A percentile compares a stretch with the other conserved stretches of the same genome.
Conservation (phyloP, 2,888 invertebrate species). For the Rhyacophila evoluta region DNA sequence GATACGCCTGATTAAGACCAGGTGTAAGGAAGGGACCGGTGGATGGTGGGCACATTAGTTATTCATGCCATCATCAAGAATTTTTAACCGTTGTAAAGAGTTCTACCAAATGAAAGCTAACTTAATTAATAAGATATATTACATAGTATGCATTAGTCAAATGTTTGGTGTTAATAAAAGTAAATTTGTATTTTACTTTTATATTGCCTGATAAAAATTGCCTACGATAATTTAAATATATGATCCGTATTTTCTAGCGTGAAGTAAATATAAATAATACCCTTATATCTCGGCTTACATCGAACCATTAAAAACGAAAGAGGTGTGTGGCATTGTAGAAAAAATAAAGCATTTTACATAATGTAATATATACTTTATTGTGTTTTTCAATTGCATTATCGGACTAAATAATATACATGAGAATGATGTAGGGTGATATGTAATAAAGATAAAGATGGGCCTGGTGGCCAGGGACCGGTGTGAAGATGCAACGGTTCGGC, state of each 20-base stretch:
- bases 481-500: not conserved
- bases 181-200: too few species aligned
- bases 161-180: too few species aligned
- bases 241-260: not conserved
- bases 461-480: not conserved
- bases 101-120: too few species aligned
- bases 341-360: not conserved
- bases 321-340: not conserved
- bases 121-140: too few species aligned
- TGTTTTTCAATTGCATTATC: slow-evolving; percentile 7
- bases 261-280: not conserved
- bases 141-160: too few species aligned
- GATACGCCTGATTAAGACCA: too few species aligned
- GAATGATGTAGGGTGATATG: not conserved
- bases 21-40: too few species aligned
- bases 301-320: not conserved
- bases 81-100: too few species aligned
- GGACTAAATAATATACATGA: not conserved
- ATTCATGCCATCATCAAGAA: too few species aligned
- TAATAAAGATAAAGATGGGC: slow-evolving; percentile 16
- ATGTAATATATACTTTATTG: slow-evolving; percentile 7
- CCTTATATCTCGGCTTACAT: not conserved
- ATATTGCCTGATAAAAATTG: too few species aligned
- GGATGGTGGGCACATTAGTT: too few species aligned
- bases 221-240: not conserved